Conservation (phyloP, 2,888 invertebrate species). For the Brenthis daphne region DNA sequence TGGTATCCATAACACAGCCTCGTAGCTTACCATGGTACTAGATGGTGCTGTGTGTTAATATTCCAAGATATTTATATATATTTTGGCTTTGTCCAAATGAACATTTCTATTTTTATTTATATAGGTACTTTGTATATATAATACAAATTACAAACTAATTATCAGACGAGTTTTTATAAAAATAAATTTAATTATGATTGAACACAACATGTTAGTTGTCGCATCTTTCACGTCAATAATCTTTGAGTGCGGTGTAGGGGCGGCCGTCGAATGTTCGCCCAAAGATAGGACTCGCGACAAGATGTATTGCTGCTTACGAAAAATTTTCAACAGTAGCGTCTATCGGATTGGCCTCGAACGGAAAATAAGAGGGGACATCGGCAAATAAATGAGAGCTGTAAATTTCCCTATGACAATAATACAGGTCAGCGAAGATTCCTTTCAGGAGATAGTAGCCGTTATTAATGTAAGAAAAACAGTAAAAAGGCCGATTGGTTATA, state of each 20-base stretch:
- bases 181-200: neutral
- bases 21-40: too few relatives aligned
- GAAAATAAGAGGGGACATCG: constrained; percentile 81
- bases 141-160: too few relatives aligned
- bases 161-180: neutral
- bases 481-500: constrained; percentile 71
- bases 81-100: too few relatives aligned
- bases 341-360: constrained; percentile 80
- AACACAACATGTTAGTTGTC: neutral
- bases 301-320: constrained; percentile 82
- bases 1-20: too few relatives aligned
- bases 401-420: constrained; percentile 82
- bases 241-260: constrained; percentile 68
- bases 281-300: constrained; percentile 80
- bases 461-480: constrained; percentile 79
- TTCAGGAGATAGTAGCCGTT: constrained; percentile 71
- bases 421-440: constrained; percentile 82
- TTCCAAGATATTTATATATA: too few relatives aligned
- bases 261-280: constrained; percentile 78
- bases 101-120: too few relatives aligned
- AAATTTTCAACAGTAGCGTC: constrained; percentile 80
- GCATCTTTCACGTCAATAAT: constrained; percentile 37
- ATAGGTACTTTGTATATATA: too few relatives aligned
- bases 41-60: too few relatives aligned
- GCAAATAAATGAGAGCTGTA: constrained; percentile 79